Evolutionary conservation across 2,888 invertebrate species (phyloP), one percentile per base, ranked within the genome.

Genomic region (Agonopterix subpropinquella): DNA sequence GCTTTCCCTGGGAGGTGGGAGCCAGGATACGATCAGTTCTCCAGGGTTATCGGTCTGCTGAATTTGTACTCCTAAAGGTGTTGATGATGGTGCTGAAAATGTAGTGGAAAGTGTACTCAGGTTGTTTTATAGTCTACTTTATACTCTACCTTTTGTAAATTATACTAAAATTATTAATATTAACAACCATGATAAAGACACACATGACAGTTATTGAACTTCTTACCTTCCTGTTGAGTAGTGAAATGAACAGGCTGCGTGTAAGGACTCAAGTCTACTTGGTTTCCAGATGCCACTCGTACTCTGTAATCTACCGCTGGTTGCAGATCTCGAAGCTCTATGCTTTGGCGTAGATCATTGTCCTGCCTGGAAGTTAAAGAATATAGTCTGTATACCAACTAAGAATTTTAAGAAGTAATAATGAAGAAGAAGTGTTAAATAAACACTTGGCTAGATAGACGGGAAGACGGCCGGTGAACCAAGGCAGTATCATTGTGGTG

Each of bases 151-250:
- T n/a, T n/a, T n/a, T n/a, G n/a, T n/a, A n/a, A n/a, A n/a, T n/a
- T n/a, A n/a, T n/a, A n/a, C n/a, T n/a, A n/a, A n/a, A n/a, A n/a
- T n/a, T n/a, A n/a, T n/a, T n/a, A n/a, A n/a, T n/a, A n/a, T 28
- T 28, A 4, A 7, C 5, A 28, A 4, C 2, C 28, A 5, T 28
- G 1, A 47, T 37, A 35, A 11, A n/a, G n/a, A n/a, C n/a, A n/a
- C n/a, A n/a, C n/a, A n/a, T n/a, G n/a, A n/a, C n/a, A n/a, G 8
- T 13, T 43, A 35, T 5, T 43, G 9, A 15, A 41, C n/a, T 11
- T 7, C 18, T 41, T 65, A 89, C 89, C 86, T 80, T 89, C 86
- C 59, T 87, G 88, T 47, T 81, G 75, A 0, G 89, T 89, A 43
- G 80, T 82, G 36, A 89, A 86, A 53, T 84, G 83, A 0, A 84